Percentiles rank a stretch among this genome's conserved stretches.
These are phyloP conservation scores for Cryptophagus acutangulus DNA, from an alignment of 2,888 invertebrate genomes.

Conservation along the genomic window DNA sequence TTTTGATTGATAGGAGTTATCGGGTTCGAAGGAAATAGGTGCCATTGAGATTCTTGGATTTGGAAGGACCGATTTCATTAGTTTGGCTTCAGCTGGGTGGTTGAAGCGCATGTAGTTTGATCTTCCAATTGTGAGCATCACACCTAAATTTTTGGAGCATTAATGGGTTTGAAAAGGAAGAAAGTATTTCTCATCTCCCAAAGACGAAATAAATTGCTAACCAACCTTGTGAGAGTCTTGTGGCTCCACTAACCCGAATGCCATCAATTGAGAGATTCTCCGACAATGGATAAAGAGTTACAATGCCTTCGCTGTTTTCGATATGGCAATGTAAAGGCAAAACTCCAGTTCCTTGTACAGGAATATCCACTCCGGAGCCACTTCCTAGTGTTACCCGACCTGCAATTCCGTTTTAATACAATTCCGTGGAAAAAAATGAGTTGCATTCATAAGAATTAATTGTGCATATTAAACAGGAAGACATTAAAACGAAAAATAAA, in stretches of 20 bases:
- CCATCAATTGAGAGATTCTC: slow-evolving; percentile 64
- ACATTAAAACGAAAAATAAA: slow-evolving; percentile 4
- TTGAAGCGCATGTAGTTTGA: slow-evolving; percentile 91
- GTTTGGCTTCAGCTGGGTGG: slow-evolving; percentile 83
- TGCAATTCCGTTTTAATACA: slow-evolving; percentile 46
- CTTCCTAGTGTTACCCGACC: slow-evolving; percentile 80
- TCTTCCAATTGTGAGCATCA: slow-evolving; percentile 86
- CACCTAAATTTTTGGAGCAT: slow-evolving; percentile 62
- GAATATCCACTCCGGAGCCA: slow-evolving; percentile 74
- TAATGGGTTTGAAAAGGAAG: not conserved
- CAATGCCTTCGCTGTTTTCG: slow-evolving; percentile 77
- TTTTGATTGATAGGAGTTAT: slow-evolving; percentile 35
- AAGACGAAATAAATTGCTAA: too few relatives aligned
- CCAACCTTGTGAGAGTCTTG: slow-evolving; percentile 80
- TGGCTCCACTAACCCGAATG: slow-evolving; percentile 63
- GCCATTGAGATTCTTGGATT: slow-evolving; percentile 74
- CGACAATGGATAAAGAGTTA: slow-evolving; percentile 71
- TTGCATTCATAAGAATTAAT: not conserved
- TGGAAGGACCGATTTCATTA: slow-evolving; percentile 79
- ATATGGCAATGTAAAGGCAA: slow-evolving; percentile 81
- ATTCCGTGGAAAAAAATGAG: too few relatives aligned
- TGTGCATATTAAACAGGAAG: slow-evolving; percentile 1
- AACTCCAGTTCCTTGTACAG: slow-evolving; percentile 81
- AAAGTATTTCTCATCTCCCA: slow-evolving; percentile 3
- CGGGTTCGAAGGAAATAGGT: slow-evolving; percentile 63